Percentiles rank a stretch among this genome's conserved stretches.
Evolutionary conservation across 1,140 invertebrate species (phyloP).

Genomic region (Drosophila nigromelanica): DNA sequence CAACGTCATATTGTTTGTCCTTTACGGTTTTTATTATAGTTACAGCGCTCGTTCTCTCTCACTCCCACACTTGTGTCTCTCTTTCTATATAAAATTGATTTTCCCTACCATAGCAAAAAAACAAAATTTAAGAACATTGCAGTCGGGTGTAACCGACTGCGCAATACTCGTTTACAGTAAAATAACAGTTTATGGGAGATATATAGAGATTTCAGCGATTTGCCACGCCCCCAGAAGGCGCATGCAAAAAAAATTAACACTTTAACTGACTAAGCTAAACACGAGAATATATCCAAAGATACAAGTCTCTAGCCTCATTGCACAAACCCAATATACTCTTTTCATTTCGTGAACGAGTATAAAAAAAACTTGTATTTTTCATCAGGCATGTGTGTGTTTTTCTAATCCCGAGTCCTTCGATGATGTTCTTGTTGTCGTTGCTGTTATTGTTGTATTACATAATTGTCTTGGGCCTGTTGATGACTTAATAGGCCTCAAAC

Average conservation of each 20-base stretch:
- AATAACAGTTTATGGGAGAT: no score
- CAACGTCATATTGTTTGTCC: conserved; percentile 42
- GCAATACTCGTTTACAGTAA: no score
- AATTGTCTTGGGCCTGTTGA: conserved; percentile 46
- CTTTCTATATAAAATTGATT: conserved; percentile 44
- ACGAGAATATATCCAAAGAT: no score
- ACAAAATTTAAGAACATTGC: background rate
- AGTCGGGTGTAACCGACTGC: no score
- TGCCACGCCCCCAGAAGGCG: no score
- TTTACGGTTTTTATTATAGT: conserved; percentile 40
- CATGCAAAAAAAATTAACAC: no score
- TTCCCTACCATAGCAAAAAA: conserved; percentile 15
- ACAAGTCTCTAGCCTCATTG: no score
- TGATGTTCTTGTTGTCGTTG: no score
- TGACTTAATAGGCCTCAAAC: conserved; percentile 51
- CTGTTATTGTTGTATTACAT: conserved; percentile 31
- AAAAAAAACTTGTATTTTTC: conserved; percentile 9
- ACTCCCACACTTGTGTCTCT: background rate
- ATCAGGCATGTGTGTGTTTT: conserved; percentile 7
- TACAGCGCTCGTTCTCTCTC: background rate
- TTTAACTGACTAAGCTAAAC: no score
- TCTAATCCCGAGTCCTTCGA: background rate
- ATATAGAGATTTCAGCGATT: no score
- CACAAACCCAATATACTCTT: no score
- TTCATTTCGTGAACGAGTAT: no score